Evolutionary conservation across 2,797 vertebrate genomes (phyloP).

Genomic region (Loriculus beryllinus): DNA sequence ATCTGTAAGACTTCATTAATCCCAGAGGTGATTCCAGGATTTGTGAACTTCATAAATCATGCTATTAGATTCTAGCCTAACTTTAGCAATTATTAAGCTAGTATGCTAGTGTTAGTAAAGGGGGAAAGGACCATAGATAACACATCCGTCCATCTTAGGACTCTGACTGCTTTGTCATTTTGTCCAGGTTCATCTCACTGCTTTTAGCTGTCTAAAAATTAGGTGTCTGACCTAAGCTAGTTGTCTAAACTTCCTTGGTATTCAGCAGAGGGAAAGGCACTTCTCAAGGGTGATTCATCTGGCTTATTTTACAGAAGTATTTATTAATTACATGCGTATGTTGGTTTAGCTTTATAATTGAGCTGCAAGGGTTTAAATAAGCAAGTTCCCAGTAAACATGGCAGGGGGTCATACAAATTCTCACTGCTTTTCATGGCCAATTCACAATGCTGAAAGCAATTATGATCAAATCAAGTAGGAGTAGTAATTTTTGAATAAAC

Average conservation of each 20-base stretch:
- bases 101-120: background rate
- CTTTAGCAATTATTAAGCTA: background rate
- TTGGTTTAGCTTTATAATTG: background rate
- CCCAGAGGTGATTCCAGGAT: background rate
- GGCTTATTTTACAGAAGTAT: background rate
- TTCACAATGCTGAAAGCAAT: background rate
- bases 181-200: background rate
- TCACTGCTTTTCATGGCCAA: background rate
- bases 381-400: background rate
- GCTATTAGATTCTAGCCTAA: background rate
- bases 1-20: background rate
- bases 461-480: background rate
- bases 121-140: background rate
- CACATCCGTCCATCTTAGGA: background rate
- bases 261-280: background rate
- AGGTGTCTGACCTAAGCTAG: background rate
- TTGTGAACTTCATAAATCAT: background rate
- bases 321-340: background rate
- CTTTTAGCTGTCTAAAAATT: background rate
- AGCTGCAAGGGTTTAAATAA: background rate
- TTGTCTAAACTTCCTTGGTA: background rate
- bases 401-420: background rate
- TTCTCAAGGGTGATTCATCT: background rate
- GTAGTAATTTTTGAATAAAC: background rate
- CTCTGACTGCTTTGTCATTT: background rate